A percentile compares a stretch with the other conserved stretches of the same genome.
These are phyloP conservation scores for Mirounga angustirostris DNA, from an alignment of 2,113 vertebrate genomes.

Conservation along the genomic window DNA sequence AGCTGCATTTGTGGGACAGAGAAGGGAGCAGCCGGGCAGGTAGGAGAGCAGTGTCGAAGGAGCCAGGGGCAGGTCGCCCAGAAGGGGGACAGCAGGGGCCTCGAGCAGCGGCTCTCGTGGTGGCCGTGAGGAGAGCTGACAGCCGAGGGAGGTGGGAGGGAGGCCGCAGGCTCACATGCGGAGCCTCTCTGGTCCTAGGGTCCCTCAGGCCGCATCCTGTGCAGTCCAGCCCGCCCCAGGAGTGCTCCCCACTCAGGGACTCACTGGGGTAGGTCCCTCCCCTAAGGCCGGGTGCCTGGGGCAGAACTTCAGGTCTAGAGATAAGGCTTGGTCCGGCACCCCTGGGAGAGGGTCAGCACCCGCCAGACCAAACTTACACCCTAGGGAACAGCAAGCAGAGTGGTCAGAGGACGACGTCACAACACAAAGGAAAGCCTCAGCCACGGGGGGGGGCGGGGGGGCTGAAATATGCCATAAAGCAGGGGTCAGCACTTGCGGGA, in stretches of 20 bases:
- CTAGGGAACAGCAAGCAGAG: accelerated
- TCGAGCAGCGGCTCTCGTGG: accelerated
- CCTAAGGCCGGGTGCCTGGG: not conserved
- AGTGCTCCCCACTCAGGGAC: not conserved
- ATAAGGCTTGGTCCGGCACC: no score
- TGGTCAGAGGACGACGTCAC: not conserved
- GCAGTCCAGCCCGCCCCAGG: not conserved
- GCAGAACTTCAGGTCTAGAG: not conserved
- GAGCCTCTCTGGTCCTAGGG: not conserved
- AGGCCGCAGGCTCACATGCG: accelerated
- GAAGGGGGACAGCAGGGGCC: accelerated
- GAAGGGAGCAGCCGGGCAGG: not conserved
- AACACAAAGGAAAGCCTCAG: accelerated
- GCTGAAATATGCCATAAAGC: accelerated
- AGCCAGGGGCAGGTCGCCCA: accelerated
- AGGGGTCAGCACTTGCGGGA: not conserved
- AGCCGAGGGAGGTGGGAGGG: no score
- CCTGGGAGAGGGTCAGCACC: not conserved
- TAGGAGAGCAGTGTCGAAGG: accelerated
- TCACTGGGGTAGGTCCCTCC: not conserved
- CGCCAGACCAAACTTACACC: not conserved
- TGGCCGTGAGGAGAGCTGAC: not conserved
- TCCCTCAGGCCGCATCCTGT: no score
- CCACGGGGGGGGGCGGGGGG: accelerated
- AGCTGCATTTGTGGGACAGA: no score